A percentile compares a stretch with the other conserved stretches of the same genome.
Conservation (phyloP, 37 sponge, comb jelly and placozoan genomes). For the Lycopodina hypogea region DNA sequence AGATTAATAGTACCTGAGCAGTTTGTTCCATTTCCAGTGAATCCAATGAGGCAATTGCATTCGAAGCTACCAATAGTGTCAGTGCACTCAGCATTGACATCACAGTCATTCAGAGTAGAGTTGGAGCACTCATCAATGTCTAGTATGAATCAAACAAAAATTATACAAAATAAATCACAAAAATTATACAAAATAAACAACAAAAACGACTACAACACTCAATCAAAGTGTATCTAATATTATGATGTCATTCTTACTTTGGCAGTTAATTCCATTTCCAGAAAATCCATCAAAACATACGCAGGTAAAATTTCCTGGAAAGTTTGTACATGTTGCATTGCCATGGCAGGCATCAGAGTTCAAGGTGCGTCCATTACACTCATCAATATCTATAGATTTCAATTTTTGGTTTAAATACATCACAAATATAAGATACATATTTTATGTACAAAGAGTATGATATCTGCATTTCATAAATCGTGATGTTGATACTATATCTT, state of each 20-base stretch:
- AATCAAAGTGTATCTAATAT: too few relatives aligned
- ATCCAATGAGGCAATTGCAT: slow-evolving; percentile 49
- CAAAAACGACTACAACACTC: too few relatives aligned
- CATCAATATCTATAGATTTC: slow-evolving; percentile 36
- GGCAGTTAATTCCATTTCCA: slow-evolving; percentile 20
- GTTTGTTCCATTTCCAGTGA: slow-evolving; percentile 25
- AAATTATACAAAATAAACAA: too few relatives aligned
- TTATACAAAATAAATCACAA: too few relatives aligned
- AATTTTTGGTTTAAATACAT: background rate
- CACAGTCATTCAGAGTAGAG: slow-evolving; percentile 9
- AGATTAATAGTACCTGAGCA: slow-evolving; percentile 11
- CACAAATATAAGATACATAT: too few relatives aligned
- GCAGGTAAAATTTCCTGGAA: slow-evolving; percentile 14
- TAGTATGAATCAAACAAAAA: background rate
- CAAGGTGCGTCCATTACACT: slow-evolving; percentile 3
- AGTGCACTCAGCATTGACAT: slow-evolving; percentile 27
- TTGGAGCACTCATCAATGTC: slow-evolving; percentile 13
- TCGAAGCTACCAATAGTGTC: slow-evolving; percentile 38
- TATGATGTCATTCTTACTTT: background rate
- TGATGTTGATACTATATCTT: too few relatives aligned
- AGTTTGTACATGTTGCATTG: slow-evolving; percentile 26
- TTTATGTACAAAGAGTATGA: too few relatives aligned
- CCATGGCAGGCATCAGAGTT: slow-evolving; percentile 11
- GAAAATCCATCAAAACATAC: slow-evolving; percentile 11
- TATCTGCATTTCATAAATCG: too few relatives aligned